These are phyloP conservation scores for Neotoma lepida DNA, from an alignment of 2,113 vertebrate species.

Conservation along the genomic window DNA sequence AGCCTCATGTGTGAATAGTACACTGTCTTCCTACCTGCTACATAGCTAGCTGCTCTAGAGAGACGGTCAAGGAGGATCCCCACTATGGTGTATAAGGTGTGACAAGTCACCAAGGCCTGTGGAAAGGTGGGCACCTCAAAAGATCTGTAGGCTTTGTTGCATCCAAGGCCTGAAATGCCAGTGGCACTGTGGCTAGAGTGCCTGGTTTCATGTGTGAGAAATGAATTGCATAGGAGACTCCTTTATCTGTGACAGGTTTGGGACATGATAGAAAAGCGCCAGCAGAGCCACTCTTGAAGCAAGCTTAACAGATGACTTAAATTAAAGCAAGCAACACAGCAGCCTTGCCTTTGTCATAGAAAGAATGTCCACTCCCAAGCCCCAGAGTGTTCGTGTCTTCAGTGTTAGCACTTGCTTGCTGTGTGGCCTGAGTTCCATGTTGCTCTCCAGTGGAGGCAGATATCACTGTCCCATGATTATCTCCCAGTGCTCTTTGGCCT, in stretches of 20 bases:
- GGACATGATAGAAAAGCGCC: not conserved
- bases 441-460: not conserved
- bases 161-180: not conserved
- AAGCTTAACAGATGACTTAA: not conserved
- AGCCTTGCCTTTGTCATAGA: not conserved
- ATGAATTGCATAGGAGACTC: not conserved
- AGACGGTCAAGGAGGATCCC: not conserved
- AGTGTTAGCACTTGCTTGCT: not conserved
- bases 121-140: not conserved
- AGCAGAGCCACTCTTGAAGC: not conserved
- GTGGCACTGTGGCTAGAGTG: not conserved
- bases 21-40: not conserved
- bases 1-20: too few relatives aligned
- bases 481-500: not conserved
- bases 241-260: not conserved
- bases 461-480: not conserved
- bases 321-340: not conserved
- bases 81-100: not conserved
- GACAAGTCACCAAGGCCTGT: fast-evolving
- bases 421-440: too few relatives aligned
- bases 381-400: not conserved
- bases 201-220: not conserved
- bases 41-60: not conserved
- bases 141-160: not conserved
- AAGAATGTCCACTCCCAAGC: not conserved